Conservation (phyloP, 2,888 invertebrate genomes). For the Laspeyria flexula region DNA sequence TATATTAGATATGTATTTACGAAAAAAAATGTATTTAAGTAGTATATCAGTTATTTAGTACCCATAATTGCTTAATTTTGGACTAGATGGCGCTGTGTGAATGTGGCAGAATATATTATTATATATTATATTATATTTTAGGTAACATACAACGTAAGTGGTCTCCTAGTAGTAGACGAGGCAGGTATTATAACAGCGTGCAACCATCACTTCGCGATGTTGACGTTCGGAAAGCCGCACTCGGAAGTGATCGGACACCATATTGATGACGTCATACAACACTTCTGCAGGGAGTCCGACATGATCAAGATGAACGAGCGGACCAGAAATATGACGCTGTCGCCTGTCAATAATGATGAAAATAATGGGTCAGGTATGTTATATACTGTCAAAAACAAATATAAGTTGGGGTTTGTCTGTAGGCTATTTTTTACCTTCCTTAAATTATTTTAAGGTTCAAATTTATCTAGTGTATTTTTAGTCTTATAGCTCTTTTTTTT, state of each 20-base stretch:
- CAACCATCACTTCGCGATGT: constrained; percentile 88
- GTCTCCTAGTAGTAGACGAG: constrained; percentile 87
- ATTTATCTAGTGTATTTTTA: no score
- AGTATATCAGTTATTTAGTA: no score
- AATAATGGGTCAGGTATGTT: constrained; percentile 72
- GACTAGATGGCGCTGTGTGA: no score
- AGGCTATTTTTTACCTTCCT: no score
- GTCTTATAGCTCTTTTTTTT: no score
- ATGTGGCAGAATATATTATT: no score
- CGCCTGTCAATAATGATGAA: constrained; percentile 83
- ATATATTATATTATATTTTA: constrained; percentile 49
- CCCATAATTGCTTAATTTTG: no score
- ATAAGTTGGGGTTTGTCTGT: no score
- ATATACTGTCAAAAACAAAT: background rate
- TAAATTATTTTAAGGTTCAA: no score
- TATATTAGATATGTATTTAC: no score
- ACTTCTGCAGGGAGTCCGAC: constrained; percentile 87
- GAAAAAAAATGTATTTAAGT: no score
- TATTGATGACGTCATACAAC: constrained; percentile 86
- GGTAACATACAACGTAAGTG: constrained; percentile 88
- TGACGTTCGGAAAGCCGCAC: constrained; percentile 88
- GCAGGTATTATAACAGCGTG: constrained; percentile 88
- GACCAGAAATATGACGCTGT: constrained; percentile 83
- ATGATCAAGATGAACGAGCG: constrained; percentile 72
- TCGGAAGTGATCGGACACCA: constrained; percentile 86